These are phyloP conservation scores for Hydrocynus forskahlii DNA, from an alignment of 2,797 vertebrate species.

Conservation along the genomic window DNA sequence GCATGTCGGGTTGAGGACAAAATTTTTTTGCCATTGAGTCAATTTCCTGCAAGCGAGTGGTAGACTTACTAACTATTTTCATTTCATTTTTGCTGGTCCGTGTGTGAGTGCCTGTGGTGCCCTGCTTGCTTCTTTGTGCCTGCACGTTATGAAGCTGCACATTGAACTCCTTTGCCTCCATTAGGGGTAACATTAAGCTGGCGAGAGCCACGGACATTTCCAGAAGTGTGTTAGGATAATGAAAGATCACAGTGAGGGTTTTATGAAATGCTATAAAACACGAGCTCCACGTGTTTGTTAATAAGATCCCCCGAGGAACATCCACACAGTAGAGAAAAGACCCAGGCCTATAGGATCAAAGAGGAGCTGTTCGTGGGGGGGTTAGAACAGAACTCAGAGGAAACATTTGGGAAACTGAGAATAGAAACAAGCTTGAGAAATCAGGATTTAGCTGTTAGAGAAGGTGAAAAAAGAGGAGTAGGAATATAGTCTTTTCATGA, in stretches of 20 bases:
- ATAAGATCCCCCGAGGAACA: conserved; percentile 77
- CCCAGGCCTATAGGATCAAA: conserved; percentile 71
- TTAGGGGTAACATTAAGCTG: conserved; percentile 72
- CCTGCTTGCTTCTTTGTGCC: neutral
- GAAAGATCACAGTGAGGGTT: conserved; percentile 78
- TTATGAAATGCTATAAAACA: conserved; percentile 81
- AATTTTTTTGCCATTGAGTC: neutral
- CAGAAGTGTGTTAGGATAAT: conserved; percentile 71
- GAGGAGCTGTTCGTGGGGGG: conserved; percentile 53
- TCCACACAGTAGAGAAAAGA: conserved; percentile 58
- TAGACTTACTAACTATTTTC: neutral
- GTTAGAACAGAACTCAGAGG: neutral
- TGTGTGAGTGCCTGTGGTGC: conserved; percentile 15
- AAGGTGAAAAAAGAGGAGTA: neutral
- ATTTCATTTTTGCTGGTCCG: neutral
- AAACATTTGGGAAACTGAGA: neutral
- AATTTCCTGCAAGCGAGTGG: neutral
- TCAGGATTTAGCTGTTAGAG: neutral
- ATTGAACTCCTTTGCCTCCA: conserved; percentile 72
- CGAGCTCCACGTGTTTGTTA: conserved; percentile 76
- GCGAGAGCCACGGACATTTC: conserved; percentile 70
- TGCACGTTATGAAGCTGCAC: conserved; percentile 58
- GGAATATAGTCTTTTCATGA: neutral
- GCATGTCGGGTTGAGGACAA: neutral
- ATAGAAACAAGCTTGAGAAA: neutral